Evolutionary conservation across 2,797 vertebrate genomes (phyloP), one percentile per base, ranked within the genome.

Genomic region (Bovichtus diacanthus): DNA sequence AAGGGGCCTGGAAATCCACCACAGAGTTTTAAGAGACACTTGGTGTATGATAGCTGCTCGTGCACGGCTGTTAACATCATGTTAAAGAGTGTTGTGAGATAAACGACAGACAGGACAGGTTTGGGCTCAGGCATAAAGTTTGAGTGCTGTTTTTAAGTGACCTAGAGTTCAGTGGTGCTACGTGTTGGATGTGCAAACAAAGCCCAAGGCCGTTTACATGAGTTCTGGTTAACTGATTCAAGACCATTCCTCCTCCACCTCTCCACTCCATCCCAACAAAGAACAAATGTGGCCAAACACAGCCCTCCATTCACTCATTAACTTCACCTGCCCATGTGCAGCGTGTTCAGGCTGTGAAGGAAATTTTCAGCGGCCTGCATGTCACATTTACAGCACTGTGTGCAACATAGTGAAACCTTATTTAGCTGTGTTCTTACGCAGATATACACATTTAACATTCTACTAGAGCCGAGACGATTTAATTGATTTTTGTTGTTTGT

Each of bases 131-230:
- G 70, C 11, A 1, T 16, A 21, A 9, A 11, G n/a, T 27, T 9
- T 53, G 39, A 6, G 10, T 41, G 54, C 21, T 38, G 39, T 27
- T 46, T 41, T 21, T 1, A 12, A 54, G 23, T 58, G 54, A 81
- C 60, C 25, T 47, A 13, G 65, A 51, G 80, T 82, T 84, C 77
- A 87, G 56, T 1, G 27, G 47, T 46, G 70, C 19, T 49, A 5
- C 25, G 12, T 85, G 88, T 87, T 87, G 19, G 69, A 61, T 74
- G 81, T 85, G 83, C 86, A 94, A 92, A 93, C 90, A 93, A 66
- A 84, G 72, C 80, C 73, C 89, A 90, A 92, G 90, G 92, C 84
- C 82, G 25, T 36, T 81, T 18, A 63, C 78, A 34, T 16, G 73
- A 49, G 76, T 53, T 39, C 55, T 50, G 50, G 58, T 66, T 47